Conservation (phyloP, 2,113 vertebrate species). For the Tetraodon nigroviridis region DNA sequence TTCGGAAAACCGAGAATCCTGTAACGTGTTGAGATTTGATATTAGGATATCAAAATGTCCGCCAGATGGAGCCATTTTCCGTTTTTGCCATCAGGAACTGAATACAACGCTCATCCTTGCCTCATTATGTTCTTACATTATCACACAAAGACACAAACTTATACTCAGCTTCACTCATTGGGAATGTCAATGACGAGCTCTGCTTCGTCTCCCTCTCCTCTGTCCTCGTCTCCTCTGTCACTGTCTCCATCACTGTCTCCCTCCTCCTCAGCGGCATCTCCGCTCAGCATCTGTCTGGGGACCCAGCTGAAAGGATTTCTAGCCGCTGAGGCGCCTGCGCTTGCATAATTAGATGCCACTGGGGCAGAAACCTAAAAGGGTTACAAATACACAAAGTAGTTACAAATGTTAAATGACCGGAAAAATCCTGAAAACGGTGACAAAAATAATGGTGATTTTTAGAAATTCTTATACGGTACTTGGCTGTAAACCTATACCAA, state of each 20-base stretch:
- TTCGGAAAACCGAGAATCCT: too few relatives aligned
- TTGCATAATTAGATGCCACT: slow-evolving; percentile 67
- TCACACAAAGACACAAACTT: slow-evolving; percentile 1
- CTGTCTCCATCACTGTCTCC: slow-evolving; percentile 76
- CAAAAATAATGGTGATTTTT: not conserved
- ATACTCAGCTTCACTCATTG: slow-evolving; percentile 68
- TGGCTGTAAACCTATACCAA: too few relatives aligned
- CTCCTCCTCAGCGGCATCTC: slow-evolving; percentile 76
- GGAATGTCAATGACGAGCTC: slow-evolving; percentile 80
- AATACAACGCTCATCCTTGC: not conserved
- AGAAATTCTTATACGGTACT: too few relatives aligned
- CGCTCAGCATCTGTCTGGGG: slow-evolving; percentile 79
- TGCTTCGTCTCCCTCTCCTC: slow-evolving; percentile 77
- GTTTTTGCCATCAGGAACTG: not conserved
- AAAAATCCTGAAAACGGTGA: not conserved
- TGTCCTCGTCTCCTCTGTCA: slow-evolving; percentile 75
- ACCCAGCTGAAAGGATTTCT: slow-evolving; percentile 77
- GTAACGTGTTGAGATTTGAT: not conserved
- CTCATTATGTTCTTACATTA: slow-evolving; percentile 6
- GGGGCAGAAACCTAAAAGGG: slow-evolving; percentile 66
- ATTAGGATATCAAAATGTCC: slow-evolving; percentile 34
- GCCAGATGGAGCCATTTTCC: slow-evolving; percentile 36
- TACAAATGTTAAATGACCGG: not conserved
- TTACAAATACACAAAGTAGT: not conserved
- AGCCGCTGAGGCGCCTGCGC: slow-evolving; percentile 49